These are phyloP conservation scores for Capricornis sumatraensis DNA, from an alignment of 2,113 vertebrate genomes.

Conservation along the genomic window DNA sequence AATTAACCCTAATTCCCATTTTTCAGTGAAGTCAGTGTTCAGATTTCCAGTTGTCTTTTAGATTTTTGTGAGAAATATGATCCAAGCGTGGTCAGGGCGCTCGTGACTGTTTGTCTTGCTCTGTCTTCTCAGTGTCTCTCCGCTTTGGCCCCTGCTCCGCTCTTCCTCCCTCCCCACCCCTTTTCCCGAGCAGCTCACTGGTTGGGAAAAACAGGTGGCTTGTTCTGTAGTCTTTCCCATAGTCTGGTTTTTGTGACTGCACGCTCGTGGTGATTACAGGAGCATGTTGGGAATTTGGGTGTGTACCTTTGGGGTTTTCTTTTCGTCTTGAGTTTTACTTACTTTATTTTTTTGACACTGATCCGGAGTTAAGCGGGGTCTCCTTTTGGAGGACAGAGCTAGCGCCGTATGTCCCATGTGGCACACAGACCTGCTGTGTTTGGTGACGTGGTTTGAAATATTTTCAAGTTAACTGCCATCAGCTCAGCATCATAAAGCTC, in stretches of 20 bases:
- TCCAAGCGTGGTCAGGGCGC: background rate
- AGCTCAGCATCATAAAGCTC: background rate
- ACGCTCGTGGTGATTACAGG: background rate
- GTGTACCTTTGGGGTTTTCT: background rate
- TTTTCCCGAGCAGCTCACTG: background rate
- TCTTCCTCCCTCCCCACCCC: too few relatives aligned
- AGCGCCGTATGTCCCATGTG: accelerated
- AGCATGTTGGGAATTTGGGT: background rate
- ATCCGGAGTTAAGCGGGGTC: background rate
- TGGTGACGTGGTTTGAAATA: background rate
- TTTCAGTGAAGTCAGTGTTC: background rate
- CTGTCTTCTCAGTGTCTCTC: background rate
- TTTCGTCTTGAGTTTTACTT: background rate
- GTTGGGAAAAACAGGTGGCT: background rate
- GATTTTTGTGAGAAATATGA: background rate
- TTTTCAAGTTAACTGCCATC: background rate
- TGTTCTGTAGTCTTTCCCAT: background rate
- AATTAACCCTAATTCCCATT: background rate
- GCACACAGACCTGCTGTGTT: background rate
- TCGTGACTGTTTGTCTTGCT: background rate
- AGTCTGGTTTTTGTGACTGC: background rate
- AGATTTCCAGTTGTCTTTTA: background rate
- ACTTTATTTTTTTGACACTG: background rate
- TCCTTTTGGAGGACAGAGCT: background rate
- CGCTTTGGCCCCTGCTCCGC: background rate